These are phyloP conservation scores for Gallinago jamesoni DNA, from an alignment of 2,113 vertebrate species.

Conservation along the genomic window DNA sequence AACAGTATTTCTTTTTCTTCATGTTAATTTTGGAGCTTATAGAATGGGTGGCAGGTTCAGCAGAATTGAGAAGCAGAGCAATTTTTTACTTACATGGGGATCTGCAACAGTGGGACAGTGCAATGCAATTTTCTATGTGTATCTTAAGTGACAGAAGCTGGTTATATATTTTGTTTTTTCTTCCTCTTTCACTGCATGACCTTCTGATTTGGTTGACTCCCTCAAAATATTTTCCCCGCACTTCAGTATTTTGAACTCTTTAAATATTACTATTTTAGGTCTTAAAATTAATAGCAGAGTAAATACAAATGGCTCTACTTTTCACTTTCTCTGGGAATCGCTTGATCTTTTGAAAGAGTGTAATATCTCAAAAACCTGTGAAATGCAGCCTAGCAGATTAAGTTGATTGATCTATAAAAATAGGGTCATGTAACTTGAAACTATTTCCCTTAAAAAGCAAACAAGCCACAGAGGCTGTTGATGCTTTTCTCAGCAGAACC, in stretches of 20 bases:
- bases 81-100: background rate
- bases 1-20: background rate
- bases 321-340: background rate
- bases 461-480: background rate
- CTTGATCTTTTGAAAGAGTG: background rate
- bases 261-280: background rate
- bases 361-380: background rate
- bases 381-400: background rate
- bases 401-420: constrained; percentile 3
- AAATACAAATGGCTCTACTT: background rate
- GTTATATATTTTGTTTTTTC: background rate
- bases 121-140: background rate
- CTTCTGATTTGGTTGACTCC: background rate
- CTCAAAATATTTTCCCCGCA: background rate
- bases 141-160: background rate
- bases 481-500: background rate
- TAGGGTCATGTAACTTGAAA: background rate
- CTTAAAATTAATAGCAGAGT: background rate
- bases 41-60: background rate
- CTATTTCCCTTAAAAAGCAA: constrained; percentile 3
- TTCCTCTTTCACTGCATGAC: background rate
- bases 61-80: background rate
- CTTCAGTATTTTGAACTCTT: background rate
- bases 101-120: background rate
- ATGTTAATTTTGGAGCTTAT: background rate